These are phyloP conservation scores for Halcyon chelicuti DNA, from an alignment of 2,797 vertebrate species.

Conservation along the genomic window DNA sequence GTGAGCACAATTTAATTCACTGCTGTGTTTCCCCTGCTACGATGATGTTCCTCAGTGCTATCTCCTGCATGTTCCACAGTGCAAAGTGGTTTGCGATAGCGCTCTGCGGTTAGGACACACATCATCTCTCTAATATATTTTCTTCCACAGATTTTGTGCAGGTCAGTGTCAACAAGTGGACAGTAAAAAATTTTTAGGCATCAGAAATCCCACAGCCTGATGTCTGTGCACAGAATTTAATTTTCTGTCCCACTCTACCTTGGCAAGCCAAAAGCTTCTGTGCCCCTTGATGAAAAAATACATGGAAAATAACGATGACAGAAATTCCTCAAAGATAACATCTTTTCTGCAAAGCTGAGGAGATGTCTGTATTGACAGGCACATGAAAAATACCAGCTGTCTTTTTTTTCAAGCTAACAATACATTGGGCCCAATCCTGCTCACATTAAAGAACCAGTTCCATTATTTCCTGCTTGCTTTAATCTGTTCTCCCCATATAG, in stretches of 20 bases:
- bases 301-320: neutral
- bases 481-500: neutral
- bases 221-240: neutral
- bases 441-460: neutral
- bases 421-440: neutral
- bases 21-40: neutral
- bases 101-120: rapidly evolving
- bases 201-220: neutral
- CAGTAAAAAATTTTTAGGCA: neutral
- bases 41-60: neutral
- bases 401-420: neutral
- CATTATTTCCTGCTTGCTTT: neutral
- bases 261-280: neutral
- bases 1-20: neutral
- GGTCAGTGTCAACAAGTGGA: neutral
- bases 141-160: neutral
- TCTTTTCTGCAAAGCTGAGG: neutral
- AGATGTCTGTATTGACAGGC: neutral
- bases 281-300: neutral
- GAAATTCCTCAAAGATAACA: neutral
- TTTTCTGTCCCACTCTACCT: neutral
- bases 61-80: neutral
- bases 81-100: neutral
- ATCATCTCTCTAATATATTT: neutral
- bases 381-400: neutral